phyloP scores from a whole-genome alignment of 2,888 invertebrate genomes.

The Brachypterus glaber region DNA sequence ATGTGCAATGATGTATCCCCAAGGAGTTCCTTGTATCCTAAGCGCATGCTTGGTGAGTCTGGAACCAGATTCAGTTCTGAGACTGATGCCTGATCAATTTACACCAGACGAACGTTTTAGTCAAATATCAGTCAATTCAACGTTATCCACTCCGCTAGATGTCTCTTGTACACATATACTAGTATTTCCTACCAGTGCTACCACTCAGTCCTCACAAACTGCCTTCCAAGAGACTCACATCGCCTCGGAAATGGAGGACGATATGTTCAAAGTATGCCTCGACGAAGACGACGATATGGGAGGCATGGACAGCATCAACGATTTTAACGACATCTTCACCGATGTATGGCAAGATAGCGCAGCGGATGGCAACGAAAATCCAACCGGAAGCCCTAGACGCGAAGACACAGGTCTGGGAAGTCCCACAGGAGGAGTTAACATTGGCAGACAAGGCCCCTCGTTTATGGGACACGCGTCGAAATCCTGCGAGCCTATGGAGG shows the following conservation, averaged over 20 bases:
- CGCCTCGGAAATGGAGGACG: slow-evolving; percentile 57
- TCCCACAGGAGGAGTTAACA: slow-evolving; percentile 41
- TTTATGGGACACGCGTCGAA: slow-evolving; percentile 25
- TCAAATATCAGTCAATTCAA: slow-evolving; percentile 78
- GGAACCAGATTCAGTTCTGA: slow-evolving; percentile 52
- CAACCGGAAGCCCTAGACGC: slow-evolving; percentile 34
- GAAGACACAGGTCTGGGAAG: slow-evolving; percentile 33
- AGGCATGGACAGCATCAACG: slow-evolving; percentile 57
- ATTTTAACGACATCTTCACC: slow-evolving; percentile 70
- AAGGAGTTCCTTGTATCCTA: slow-evolving; percentile 81
- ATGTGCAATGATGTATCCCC: slow-evolving; percentile 73
- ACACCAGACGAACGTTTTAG: slow-evolving; percentile 85
- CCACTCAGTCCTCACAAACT: slow-evolving; percentile 73
- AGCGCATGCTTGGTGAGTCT: slow-evolving; percentile 93
- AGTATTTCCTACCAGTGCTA: slow-evolving; percentile 95
- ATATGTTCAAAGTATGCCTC: slow-evolving; percentile 57
- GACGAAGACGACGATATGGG: slow-evolving; percentile 43
- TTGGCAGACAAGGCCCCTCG: slow-evolving; percentile 40
- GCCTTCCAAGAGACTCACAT: slow-evolving; percentile 59
- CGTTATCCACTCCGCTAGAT: slow-evolving; percentile 90
- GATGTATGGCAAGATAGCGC: slow-evolving; percentile 50
- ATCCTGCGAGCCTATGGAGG: slow-evolving; percentile 43
- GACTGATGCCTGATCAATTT: slow-evolving; percentile 90
- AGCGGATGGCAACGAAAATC: slow-evolving; percentile 48
- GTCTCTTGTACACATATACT: slow-evolving; percentile 96